A percentile compares a stretch with the other conserved stretches of the same genome.
Evolutionary conservation across 2,888 invertebrate species (phyloP).

Genomic region (Invenusta paracnida): DNA sequence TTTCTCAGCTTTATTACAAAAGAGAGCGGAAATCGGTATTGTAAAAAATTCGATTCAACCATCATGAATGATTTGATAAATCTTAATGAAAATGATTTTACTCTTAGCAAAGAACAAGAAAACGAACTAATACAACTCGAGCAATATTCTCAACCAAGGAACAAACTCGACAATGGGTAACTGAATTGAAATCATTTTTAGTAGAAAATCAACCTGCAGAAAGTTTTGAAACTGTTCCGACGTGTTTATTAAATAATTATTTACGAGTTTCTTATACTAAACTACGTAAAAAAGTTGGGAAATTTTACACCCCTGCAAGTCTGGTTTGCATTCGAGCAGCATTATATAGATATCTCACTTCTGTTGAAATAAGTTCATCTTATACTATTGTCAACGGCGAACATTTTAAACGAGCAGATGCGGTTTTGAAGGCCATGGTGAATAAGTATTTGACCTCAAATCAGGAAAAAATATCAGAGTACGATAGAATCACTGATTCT

Average conservation of each 20-base stretch:
- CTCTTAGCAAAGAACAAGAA: conserved; percentile 30
- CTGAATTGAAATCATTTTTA: neutral
- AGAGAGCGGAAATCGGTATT: conserved; percentile 19
- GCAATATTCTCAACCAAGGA: conserved; percentile 5
- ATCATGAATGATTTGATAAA: conserved; percentile 3
- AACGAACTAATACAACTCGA: conserved; percentile 20
- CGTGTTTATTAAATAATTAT: neutral
- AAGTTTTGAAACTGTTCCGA: conserved; percentile 19
- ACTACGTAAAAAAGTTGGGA: neutral
- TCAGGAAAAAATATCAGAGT: neutral
- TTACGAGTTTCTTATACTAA: conserved; percentile 21
- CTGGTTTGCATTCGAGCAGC: conserved; percentile 23
- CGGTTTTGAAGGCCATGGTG: conserved; percentile 29
- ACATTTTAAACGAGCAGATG: conserved; percentile 8
- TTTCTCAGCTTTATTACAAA: neutral
- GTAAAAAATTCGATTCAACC: neutral
- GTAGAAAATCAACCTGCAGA: neutral
- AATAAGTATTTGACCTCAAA: conserved; percentile 11
- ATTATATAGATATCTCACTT: conserved; percentile 9
- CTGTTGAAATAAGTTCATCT: conserved; percentile 18
- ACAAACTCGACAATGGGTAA: conserved; percentile 24
- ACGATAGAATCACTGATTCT: neutral
- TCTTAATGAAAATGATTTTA: neutral
- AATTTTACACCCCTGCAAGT: conserved; percentile 11
- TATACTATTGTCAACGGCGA: neutral